Percentiles rank a stretch among this genome's conserved stretches.
Evolutionary conservation across 2,113 vertebrate genomes (phyloP).

Genomic region (Passer domesticus): DNA sequence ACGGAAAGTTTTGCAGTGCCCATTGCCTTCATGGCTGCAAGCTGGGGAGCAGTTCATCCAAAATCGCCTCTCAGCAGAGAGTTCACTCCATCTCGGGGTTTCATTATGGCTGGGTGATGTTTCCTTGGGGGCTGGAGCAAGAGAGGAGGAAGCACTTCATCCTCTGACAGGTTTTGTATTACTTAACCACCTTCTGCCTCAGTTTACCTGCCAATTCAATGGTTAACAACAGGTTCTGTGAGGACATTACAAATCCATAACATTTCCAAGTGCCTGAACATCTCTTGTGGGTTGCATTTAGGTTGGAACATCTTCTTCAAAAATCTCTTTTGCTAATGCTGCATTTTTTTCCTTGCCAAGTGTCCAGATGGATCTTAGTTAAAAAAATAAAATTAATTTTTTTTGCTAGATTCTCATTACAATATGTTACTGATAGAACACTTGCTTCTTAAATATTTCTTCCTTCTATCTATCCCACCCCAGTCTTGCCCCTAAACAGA

Average conservation of each 20-base stretch:
- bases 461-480: slow-evolving; percentile 2
- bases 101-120: fast-evolving
- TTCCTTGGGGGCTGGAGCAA: not conserved
- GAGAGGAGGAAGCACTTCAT: not conserved
- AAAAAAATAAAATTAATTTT: slow-evolving; percentile 10
- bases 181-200: not conserved
- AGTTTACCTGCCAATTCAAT: not conserved
- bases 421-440: not conserved
- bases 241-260: not conserved
- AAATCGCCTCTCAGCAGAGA: not conserved
- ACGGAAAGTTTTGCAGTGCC: not conserved
- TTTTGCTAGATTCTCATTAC: slow-evolving; percentile 17
- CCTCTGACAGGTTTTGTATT: not conserved
- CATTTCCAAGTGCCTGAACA: not conserved
- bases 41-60: not conserved
- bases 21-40: not conserved
- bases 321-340: slow-evolving; percentile 9
- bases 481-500: slow-evolving; percentile 51
- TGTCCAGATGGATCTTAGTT: slow-evolving; percentile 43
- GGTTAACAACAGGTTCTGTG: not conserved
- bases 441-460: slow-evolving; percentile 46
- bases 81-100: not conserved
- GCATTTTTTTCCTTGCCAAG: slow-evolving; percentile 22
- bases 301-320: slow-evolving; percentile 2
- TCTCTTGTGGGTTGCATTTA: not conserved